A percentile compares a stretch with the other conserved stretches of the same genome.
phyloP scores from a whole-genome alignment of 2,113 vertebrate genomes.

The Phylloscopus trochilus region DNA sequence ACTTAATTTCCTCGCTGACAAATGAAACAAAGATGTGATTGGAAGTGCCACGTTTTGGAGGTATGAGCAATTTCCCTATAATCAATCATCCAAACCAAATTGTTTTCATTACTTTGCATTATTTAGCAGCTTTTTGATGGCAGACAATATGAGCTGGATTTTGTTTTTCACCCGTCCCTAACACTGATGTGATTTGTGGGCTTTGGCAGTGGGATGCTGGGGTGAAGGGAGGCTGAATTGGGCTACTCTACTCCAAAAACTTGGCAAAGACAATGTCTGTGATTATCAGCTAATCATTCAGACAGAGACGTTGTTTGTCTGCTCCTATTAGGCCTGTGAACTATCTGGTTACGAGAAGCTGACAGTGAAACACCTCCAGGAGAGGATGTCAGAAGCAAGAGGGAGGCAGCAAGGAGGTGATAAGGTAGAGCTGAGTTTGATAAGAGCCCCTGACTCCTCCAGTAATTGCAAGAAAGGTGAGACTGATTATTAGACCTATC shows the following conservation, averaged over 20 bases:
- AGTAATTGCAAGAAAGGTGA: neutral
- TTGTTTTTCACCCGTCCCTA: neutral
- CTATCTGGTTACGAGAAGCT: neutral
- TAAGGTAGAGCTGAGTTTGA: neutral
- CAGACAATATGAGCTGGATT: slow-evolving; percentile 26
- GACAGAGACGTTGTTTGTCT: slow-evolving; percentile 23
- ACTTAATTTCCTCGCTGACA: slow-evolving; percentile 47
- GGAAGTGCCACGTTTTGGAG: slow-evolving; percentile 36
- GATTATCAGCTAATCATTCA: slow-evolving; percentile 65
- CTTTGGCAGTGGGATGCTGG: slow-evolving; percentile 5
- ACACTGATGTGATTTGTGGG: neutral
- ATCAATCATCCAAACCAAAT: slow-evolving; percentile 70
- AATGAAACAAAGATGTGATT: slow-evolving; percentile 67
- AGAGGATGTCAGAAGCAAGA: neutral
- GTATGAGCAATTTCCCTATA: slow-evolving; percentile 65
- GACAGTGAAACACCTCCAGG: slow-evolving; percentile 11
- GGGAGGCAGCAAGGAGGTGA: neutral
- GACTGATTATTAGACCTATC: neutral
- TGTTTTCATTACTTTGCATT: slow-evolving; percentile 71
- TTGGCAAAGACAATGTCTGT: slow-evolving; percentile 12
- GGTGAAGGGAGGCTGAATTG: slow-evolving; percentile 12
- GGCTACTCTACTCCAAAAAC: slow-evolving; percentile 13
- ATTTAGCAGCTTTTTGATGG: slow-evolving; percentile 68
- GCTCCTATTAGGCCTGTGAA: slow-evolving; percentile 14
- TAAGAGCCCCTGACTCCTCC: neutral